A percentile compares a stretch with the other conserved stretches of the same genome.
phyloP scores from a whole-genome alignment of 2,797 vertebrate genomes.

The Myoxocephalus aenaeus region DNA sequence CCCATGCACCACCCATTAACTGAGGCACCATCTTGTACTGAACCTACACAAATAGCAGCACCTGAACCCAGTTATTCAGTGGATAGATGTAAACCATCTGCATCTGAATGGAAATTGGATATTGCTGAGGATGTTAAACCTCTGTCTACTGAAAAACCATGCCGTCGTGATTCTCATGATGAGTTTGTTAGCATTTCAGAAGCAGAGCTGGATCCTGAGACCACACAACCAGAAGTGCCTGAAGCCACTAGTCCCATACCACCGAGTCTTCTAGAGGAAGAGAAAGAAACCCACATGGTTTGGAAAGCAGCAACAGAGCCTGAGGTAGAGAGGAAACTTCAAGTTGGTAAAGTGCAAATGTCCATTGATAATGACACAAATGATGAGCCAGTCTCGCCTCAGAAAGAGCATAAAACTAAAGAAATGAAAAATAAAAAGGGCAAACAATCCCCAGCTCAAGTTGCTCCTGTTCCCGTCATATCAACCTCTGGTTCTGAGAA shows the following conservation, averaged over 20 bases:
- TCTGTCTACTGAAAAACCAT: slow-evolving; percentile 72
- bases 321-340: slow-evolving; percentile 73
- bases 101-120: slow-evolving; percentile 72
- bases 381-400: slow-evolving; percentile 83
- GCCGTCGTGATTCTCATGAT: slow-evolving; percentile 82
- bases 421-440: slow-evolving; percentile 91
- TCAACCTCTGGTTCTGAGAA: slow-evolving; percentile 84
- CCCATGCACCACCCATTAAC: slow-evolving; percentile 27
- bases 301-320: slow-evolving; percentile 61
- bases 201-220: slow-evolving; percentile 70
- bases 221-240: slow-evolving; percentile 59
- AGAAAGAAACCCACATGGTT: slow-evolving; percentile 74
- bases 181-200: slow-evolving; percentile 77
- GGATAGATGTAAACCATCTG: slow-evolving; percentile 48
- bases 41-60: slow-evolving; percentile 61
- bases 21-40: slow-evolving; percentile 62
- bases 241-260: slow-evolving; percentile 64
- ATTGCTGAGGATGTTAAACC: slow-evolving; percentile 70
- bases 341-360: slow-evolving; percentile 67
- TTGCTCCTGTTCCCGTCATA: slow-evolving; percentile 65
- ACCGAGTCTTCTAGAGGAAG: slow-evolving; percentile 65
- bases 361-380: slow-evolving; percentile 78
- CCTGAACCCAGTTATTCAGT: slow-evolving; percentile 68
- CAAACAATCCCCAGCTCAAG: slow-evolving; percentile 83
- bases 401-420: slow-evolving; percentile 82